Percentiles rank a stretch among this genome's conserved stretches.
Evolutionary conservation across 2,797 vertebrate genomes (phyloP).

Genomic region (Melanotaenia nigrans): DNA sequence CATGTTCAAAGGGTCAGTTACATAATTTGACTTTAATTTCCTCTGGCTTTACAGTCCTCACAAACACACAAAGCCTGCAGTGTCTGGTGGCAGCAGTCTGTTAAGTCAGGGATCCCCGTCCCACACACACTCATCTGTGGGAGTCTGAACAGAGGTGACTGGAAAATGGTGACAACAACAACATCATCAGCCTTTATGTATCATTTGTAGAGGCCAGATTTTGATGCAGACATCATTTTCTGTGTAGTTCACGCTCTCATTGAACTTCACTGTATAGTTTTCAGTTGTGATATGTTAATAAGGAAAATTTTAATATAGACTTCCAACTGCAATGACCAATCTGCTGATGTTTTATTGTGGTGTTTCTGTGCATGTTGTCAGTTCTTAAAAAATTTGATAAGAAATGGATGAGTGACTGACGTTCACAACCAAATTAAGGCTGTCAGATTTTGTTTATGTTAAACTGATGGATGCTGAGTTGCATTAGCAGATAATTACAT

Average conservation of each 20-base stretch:
- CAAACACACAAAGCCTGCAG: slow-evolving; percentile 44
- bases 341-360: no score
- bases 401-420: neutral
- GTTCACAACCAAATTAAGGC: neutral
- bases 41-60: slow-evolving; percentile 38
- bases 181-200: slow-evolving; percentile 28
- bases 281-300: neutral
- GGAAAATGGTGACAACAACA: slow-evolving; percentile 46
- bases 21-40: slow-evolving; percentile 42
- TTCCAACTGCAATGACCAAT: neutral
- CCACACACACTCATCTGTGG: slow-evolving; percentile 48
- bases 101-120: slow-evolving; percentile 48
- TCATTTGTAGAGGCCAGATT: slow-evolving; percentile 7
- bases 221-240: neutral
- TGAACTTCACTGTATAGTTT: neutral
- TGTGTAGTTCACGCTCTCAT: neutral
- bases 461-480: neutral
- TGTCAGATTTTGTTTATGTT: no score
- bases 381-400: neutral
- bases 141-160: slow-evolving; percentile 41
- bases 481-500: neutral
- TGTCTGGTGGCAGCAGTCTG: slow-evolving; percentile 28
- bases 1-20: slow-evolving; percentile 28
- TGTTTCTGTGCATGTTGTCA: neutral
- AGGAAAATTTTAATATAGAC: neutral